A percentile compares a stretch with the other conserved stretches of the same genome.
Evolutionary conservation across 1,140 invertebrate species (phyloP).

Genomic region (Olivierus martensii): DNA sequence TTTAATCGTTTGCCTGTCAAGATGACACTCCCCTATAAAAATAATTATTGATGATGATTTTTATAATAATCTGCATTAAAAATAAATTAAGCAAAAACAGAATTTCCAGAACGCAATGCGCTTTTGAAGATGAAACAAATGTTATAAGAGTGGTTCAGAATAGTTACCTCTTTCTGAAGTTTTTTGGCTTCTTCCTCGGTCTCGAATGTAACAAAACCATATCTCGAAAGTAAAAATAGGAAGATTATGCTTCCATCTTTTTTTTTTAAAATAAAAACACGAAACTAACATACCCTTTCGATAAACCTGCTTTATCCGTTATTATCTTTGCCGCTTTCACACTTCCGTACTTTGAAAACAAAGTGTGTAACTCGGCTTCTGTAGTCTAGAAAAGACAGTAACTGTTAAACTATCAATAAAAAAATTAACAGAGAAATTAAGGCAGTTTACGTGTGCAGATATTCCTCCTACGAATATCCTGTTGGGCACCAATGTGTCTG

Average conservation of each 20-base stretch:
- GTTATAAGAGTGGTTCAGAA: no score
- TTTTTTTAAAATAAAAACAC: neutral
- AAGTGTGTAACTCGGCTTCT: slow-evolving; percentile 32
- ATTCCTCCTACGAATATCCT: slow-evolving; percentile 92
- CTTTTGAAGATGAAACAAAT: no score
- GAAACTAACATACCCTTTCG: slow-evolving; percentile 51
- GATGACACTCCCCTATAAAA: neutral
- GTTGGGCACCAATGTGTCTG: slow-evolving; percentile 50
- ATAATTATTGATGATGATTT: neutral
- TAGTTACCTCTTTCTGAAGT: slow-evolving; percentile 30
- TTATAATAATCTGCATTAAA: neutral
- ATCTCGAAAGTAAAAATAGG: slow-evolving; percentile 27
- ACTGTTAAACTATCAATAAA: neutral
- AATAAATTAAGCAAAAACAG: no score
- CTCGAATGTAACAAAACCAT: slow-evolving; percentile 91
- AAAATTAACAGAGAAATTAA: neutral
- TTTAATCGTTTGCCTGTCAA: neutral
- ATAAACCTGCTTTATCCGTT: slow-evolving; percentile 78
- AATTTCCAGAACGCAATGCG: no score
- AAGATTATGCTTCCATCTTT: neutral
- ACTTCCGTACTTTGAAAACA: slow-evolving; percentile 53
- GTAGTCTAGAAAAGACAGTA: slow-evolving; percentile 34
- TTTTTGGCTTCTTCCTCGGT: slow-evolving; percentile 74
- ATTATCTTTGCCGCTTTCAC: slow-evolving; percentile 91
- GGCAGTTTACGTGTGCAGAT: slow-evolving; percentile 44